Evolutionary conservation across 23 tunicate genomes (phyloP).

Genomic region (Pegea sp.): DNA sequence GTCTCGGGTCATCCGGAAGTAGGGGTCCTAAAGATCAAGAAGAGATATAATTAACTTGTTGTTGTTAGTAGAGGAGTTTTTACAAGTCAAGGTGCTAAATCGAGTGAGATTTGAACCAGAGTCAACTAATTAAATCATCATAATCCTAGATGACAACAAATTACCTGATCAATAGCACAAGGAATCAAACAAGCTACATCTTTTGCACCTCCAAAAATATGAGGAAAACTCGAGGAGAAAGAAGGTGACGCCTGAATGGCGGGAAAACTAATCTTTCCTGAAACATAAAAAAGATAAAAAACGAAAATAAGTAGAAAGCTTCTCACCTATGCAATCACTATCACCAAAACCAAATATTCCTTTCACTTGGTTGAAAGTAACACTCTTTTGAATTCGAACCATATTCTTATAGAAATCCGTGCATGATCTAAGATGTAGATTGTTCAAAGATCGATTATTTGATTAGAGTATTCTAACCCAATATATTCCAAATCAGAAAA

Average conservation of each 20-base stretch:
- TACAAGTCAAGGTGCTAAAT: no score
- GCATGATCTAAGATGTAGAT: slow-evolving; percentile 19
- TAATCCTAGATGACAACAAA: no score
- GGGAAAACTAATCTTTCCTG: slow-evolving; percentile 98
- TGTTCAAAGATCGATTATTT: slow-evolving; percentile 3
- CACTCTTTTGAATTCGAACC: slow-evolving; percentile 82
- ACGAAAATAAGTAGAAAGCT: background rate
- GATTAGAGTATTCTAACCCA: no score
- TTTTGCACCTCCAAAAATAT: slow-evolving; percentile 77
- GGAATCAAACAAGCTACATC: slow-evolving; percentile 94
- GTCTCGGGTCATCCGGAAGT: slow-evolving; percentile 98
- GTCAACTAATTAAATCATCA: no score
- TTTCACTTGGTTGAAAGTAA: slow-evolving; percentile 92
- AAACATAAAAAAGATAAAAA: background rate
- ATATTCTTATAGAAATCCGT: slow-evolving; percentile 95
- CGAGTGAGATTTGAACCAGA: no score
- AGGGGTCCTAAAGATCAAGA: slow-evolving; percentile 46
- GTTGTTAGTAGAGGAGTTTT: background rate
- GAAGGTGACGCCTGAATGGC: slow-evolving; percentile 98
- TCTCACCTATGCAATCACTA: slow-evolving; percentile 78
- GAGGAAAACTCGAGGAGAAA: slow-evolving; percentile 98
- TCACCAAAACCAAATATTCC: slow-evolving; percentile 96
- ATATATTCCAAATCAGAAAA: slow-evolving; percentile 90
- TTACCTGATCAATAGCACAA: slow-evolving; percentile 96
- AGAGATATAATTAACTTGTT: background rate